phyloP scores from a whole-genome alignment of 2,113 vertebrate species.

The Clarias macrocephalus region DNA sequence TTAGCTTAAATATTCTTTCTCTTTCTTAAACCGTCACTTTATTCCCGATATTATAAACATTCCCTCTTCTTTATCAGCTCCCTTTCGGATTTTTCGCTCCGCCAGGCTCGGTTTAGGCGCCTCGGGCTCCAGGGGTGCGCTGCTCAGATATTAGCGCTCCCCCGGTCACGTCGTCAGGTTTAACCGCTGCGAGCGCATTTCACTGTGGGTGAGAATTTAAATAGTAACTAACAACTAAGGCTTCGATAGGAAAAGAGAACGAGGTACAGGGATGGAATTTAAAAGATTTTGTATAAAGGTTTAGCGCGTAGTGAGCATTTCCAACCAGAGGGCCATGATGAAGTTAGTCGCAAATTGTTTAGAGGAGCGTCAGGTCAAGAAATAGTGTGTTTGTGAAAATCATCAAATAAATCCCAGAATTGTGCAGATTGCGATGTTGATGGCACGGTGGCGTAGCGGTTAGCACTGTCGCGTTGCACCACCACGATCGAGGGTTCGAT shows the following conservation, averaged over 20 bases:
- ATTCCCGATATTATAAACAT: not conserved
- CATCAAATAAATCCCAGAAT: no score
- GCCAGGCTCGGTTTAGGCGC: not conserved
- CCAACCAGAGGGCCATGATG: not conserved
- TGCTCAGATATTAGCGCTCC: slow-evolving; percentile 3
- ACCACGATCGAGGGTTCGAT: no score
- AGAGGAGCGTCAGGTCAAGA: no score
- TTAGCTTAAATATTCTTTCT: not conserved
- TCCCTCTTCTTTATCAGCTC: slow-evolving; percentile 8
- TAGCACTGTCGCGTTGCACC: no score
- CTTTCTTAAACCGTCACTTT: not conserved
- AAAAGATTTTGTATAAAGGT: no score
- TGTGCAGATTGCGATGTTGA: no score
- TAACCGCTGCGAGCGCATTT: not conserved
- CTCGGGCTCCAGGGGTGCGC: not conserved
- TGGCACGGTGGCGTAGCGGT: no score
- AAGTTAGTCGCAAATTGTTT: no score
- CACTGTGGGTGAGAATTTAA: not conserved
- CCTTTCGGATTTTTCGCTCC: not conserved
- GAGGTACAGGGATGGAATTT: no score
- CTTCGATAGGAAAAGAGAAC: not conserved
- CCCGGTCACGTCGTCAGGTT: not conserved
- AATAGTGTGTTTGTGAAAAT: no score
- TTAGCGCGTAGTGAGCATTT: not conserved
- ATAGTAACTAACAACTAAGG: not conserved